Evolutionary conservation across 2,797 vertebrate species (phyloP).

Genomic region (Chromobotia macracanthus): DNA sequence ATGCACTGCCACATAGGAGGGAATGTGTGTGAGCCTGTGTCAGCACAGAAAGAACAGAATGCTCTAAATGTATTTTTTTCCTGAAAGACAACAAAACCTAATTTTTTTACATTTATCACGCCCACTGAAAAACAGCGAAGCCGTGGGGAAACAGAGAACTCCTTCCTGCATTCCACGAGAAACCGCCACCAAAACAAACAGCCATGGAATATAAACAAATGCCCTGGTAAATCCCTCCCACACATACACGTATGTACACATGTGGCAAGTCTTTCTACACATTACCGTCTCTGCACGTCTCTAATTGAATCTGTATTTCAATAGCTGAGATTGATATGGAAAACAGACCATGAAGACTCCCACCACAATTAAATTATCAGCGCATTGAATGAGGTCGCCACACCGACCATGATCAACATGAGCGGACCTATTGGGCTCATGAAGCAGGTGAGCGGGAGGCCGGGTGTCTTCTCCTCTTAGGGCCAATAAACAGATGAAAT

Average conservation of each 20-base stretch:
- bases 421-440: constrained; percentile 68
- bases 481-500: constrained; percentile 76
- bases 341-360: constrained; percentile 60
- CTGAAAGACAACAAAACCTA: not conserved
- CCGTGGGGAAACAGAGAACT: constrained; percentile 6
- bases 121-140: not conserved
- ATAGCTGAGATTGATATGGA: constrained; percentile 72
- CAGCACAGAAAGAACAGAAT: not conserved
- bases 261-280: not conserved
- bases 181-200: constrained; percentile 37
- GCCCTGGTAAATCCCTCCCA: constrained; percentile 21
- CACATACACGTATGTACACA: constrained; percentile 2
- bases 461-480: constrained; percentile 40
- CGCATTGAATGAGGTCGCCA: constrained; percentile 58
- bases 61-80: not conserved
- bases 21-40: constrained; percentile 16
- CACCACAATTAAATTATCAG: constrained; percentile 74
- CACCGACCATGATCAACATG: constrained; percentile 71
- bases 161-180: not conserved
- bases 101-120: constrained; percentile 39
- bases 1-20: not conserved
- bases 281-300: constrained; percentile 22
- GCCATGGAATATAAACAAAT: constrained; percentile 33
- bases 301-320: constrained; percentile 75
- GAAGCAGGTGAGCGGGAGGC: constrained; percentile 12